These are phyloP conservation scores for Ennomos fuscantarius DNA, from an alignment of 2,888 invertebrate species.

Conservation along the genomic window DNA sequence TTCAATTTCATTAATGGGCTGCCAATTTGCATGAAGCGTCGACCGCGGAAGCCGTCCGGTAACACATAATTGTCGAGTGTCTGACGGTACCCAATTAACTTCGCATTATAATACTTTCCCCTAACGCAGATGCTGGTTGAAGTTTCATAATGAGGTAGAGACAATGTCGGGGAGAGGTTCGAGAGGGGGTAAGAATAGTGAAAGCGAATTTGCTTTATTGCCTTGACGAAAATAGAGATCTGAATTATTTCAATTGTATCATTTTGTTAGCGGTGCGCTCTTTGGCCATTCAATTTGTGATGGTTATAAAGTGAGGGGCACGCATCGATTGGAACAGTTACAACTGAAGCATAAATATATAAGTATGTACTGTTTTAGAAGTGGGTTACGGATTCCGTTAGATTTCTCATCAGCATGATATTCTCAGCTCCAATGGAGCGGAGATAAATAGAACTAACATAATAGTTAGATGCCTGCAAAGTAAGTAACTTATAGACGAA, in stretches of 20 bases:
- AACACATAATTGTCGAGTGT: constrained; percentile 58
- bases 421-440: constrained; percentile 9
- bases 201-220: constrained; percentile 55
- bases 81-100: constrained; percentile 58
- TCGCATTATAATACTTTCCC: constrained; percentile 65
- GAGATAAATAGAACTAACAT: constrained; percentile 6
- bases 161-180: constrained; percentile 50
- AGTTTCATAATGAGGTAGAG: constrained; percentile 57
- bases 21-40: constrained; percentile 52
- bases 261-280: constrained; percentile 26
- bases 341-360: constrained; percentile 13
- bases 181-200: constrained; percentile 48
- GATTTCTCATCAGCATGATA: constrained; percentile 16
- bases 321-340: constrained; percentile 34
- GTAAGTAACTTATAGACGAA: background rate
- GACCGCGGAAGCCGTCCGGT: constrained; percentile 48
- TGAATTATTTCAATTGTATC: constrained; percentile 40
- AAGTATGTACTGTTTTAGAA: constrained; percentile 15
- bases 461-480: background rate
- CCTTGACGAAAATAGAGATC: constrained; percentile 46
- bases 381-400: constrained; percentile 21
- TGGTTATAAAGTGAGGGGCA: constrained; percentile 31
- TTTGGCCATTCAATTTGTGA: constrained; percentile 32
- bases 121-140: constrained; percentile 58
- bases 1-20: constrained; percentile 47